Percentiles rank a stretch among this genome's conserved stretches.
Evolutionary conservation across 2,113 vertebrate genomes (phyloP).

Genomic region (Tylochromis polylepis): DNA sequence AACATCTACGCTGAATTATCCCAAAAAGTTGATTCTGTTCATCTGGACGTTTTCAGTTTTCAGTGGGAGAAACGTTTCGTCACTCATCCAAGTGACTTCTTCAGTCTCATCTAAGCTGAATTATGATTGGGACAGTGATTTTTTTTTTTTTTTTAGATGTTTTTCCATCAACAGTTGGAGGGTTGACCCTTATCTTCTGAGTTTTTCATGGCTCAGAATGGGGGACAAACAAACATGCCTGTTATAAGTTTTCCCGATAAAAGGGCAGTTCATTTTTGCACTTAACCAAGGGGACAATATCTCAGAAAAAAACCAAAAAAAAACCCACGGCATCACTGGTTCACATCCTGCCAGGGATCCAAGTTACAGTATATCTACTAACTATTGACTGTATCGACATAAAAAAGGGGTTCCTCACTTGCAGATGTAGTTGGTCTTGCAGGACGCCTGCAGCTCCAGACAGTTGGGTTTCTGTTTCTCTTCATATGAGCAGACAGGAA

Average conservation of each 20-base stretch:
- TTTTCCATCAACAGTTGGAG: too few species aligned
- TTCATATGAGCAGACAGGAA: constrained; percentile 97
- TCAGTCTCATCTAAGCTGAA: not conserved
- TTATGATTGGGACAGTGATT: too few species aligned
- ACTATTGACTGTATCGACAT: too few species aligned
- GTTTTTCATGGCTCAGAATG: too few species aligned
- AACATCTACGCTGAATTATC: not conserved
- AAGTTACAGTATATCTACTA: not conserved
- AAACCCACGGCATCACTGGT: not conserved
- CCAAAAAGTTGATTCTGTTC: too few species aligned
- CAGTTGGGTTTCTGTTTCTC: constrained; percentile 94
- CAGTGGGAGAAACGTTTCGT: too few species aligned
- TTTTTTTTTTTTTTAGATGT: too few species aligned
- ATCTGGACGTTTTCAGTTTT: too few species aligned
- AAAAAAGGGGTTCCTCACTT: constrained; percentile 9
- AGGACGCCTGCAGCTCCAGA: constrained; percentile 59
- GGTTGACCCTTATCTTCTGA: too few species aligned
- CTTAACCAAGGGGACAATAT: not conserved
- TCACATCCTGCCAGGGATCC: not conserved
- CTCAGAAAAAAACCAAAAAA: not conserved
- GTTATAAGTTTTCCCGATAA: not conserved
- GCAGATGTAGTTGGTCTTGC: constrained; percentile 72
- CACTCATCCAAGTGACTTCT: too few species aligned
- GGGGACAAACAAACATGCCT: not conserved
- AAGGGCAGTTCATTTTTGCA: not conserved